phyloP scores from a whole-genome alignment of 1,140 invertebrate genomes.

The Asobara japonica region DNA sequence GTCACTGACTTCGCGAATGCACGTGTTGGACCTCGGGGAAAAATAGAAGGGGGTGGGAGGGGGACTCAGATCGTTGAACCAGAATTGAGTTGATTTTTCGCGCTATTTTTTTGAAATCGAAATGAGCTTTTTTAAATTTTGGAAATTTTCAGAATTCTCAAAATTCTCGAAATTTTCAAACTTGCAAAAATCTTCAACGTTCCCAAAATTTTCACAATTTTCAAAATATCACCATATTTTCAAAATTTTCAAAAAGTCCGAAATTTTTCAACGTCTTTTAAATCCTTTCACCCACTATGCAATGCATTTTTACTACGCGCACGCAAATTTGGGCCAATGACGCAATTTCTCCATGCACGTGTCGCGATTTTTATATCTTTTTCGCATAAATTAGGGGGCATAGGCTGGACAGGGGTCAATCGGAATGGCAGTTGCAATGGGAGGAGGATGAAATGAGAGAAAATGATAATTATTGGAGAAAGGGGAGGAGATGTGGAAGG shows the following conservation, averaged over 20 bases:
- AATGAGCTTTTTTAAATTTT: not conserved
- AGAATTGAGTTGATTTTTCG: no score
- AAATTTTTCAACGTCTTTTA: no score
- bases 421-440: not conserved
- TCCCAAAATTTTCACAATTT: not conserved
- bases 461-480: not conserved
- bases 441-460: not conserved
- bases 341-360: not conserved
- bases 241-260: no score
- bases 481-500: not conserved
- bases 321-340: slow-evolving; percentile 2
- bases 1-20: not conserved
- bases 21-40: not conserved
- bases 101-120: not conserved
- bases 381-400: not conserved
- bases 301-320: no score
- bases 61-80: no score
- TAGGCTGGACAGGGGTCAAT: not conserved
- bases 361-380: no score
- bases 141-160: not conserved
- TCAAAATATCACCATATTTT: no score
- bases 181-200: no score
- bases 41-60: not conserved
- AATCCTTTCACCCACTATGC: no score
- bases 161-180: not conserved